Conservation (phyloP, 2,797 vertebrate species). For the Mormyrops attenuatus region DNA sequence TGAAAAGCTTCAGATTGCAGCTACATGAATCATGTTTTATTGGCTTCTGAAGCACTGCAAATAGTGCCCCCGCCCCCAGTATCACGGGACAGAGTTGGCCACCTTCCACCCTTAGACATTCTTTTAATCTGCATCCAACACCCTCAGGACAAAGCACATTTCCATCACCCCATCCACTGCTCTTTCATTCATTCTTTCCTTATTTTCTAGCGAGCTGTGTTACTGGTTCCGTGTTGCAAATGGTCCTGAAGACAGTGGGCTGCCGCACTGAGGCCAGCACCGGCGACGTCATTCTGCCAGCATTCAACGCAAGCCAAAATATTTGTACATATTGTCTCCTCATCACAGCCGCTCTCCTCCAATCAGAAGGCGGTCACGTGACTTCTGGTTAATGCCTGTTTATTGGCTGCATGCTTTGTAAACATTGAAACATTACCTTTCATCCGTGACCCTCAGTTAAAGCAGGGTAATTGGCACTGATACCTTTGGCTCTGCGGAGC, state of each 20-base stretch:
- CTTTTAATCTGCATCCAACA: background rate
- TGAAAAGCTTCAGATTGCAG: slow-evolving; percentile 20
- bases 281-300: background rate
- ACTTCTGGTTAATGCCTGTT: background rate
- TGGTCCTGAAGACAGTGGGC: background rate
- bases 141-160: background rate
- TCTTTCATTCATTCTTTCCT: background rate
- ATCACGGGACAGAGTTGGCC: background rate
- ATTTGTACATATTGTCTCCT: background rate
- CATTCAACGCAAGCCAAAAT: background rate
- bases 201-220: background rate
- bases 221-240: background rate
- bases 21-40: slow-evolving; percentile 1
- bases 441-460: background rate
- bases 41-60: background rate
- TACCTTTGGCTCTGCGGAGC: background rate
- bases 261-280: background rate
- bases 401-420: background rate
- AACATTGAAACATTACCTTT: background rate
- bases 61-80: slow-evolving; percentile 3
- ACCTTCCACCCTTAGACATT: background rate
- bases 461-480: background rate
- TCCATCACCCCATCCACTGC: background rate
- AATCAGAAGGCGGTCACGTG: background rate
- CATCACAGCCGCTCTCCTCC: background rate